Evolutionary conservation across 2,888 invertebrate genomes (phyloP).

Genomic region (Odontocolon sp.): DNA sequence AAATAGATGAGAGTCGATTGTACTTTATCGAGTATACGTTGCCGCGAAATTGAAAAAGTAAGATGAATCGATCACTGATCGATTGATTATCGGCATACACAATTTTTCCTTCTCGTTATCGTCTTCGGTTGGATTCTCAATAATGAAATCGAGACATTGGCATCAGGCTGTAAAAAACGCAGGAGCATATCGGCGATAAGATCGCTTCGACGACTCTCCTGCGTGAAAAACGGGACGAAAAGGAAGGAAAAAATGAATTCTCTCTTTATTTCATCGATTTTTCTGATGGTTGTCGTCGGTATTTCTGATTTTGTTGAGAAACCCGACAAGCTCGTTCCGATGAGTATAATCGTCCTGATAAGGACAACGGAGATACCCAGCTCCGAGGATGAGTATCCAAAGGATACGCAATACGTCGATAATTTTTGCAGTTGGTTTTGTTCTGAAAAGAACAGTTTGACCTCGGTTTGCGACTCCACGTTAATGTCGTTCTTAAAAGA

Average conservation of each 20-base stretch:
- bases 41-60: constrained; percentile 25
- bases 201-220: too few relatives aligned
- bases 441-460: constrained; percentile 59
- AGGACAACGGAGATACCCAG: constrained; percentile 35
- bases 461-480: too few relatives aligned
- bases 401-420: background rate
- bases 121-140: background rate
- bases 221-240: too few relatives aligned
- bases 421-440: constrained; percentile 5
- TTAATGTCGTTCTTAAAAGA: constrained; percentile 49
- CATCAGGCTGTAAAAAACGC: background rate
- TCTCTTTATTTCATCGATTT: background rate
- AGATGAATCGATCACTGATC: constrained; percentile 6
- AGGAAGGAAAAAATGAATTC: too few relatives aligned
- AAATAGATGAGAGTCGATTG: too few relatives aligned
- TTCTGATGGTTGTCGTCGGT: background rate
- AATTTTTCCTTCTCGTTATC: background rate
- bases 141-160: background rate
- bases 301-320: too few relatives aligned
- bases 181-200: too few relatives aligned
- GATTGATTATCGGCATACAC: constrained; percentile 9
- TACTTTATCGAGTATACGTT: too few relatives aligned
- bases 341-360: constrained; percentile 25
- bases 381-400: constrained; percentile 26
- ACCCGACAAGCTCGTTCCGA: background rate